Base-by-base conservation (phyloP, 2,888 invertebrate species). In the Eledone cirrhosa region DNA sequence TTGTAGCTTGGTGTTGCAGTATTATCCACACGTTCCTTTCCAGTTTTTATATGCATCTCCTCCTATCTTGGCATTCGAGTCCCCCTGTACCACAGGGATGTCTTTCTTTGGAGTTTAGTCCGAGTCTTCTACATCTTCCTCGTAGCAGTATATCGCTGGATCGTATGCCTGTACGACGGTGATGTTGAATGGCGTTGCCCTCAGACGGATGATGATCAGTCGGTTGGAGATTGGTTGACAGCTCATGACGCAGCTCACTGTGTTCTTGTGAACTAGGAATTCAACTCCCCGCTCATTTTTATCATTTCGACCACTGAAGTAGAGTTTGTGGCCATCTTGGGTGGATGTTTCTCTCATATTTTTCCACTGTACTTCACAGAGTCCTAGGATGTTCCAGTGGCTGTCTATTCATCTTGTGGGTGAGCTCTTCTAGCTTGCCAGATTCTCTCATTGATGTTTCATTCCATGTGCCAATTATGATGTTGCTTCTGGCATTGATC, bases 111-210 rank as follows among this genome's bases (percentile, higher is more conserved):
- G 80, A 24, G 77, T 77, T 48, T 79, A 31, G 48, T n/a, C n/a
- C n/a, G n/a, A n/a, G n/a, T n/a, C 78, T 29, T 83, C 82, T 14
- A 79, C 41, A 22, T 79, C 74, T 78, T 80, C 79, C 27, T 80
- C 80, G 67, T 31, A 24, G 24, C 80, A 77, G 27, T 67, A 77
- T 27, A 78, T 74, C 24, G 81, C 82, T 48, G 82, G 81, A 19
- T 79, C 79, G 69, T 83, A 82, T 22, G 74, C 82, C 69, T 84
- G 82, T 29, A 82, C 47, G 29, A 82, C 72, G 7, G 82, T 82
- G 78, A 82, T 80, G 78, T 82, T 82, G 72, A 82, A 67, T 5
- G 82, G 83, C 47, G 78, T 75, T 69, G 81, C 83, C 59, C 41
- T 72, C n/a, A 82, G 27, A 29, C 77, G 80, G 24, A 83, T 81